phyloP scores from a whole-genome alignment of 2,113 vertebrate species.

The Terrapene triunguis region DNA sequence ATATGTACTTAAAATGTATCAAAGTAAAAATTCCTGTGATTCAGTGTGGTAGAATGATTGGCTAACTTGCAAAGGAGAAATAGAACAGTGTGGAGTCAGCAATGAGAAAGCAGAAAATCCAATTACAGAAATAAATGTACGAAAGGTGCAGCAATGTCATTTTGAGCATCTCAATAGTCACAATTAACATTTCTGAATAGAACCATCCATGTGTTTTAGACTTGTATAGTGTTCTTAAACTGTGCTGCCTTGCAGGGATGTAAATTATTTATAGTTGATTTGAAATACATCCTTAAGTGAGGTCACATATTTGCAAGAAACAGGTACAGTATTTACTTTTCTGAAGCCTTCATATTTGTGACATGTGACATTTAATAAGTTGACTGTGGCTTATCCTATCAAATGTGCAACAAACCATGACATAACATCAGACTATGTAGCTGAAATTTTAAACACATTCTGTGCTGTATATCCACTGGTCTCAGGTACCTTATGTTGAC shows the following conservation, averaged over 20 bases:
- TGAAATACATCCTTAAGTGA: slow-evolving; percentile 9
- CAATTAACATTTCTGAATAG: accelerated
- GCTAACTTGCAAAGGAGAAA: neutral
- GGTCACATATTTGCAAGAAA: neutral
- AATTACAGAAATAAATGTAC: neutral
- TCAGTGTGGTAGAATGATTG: neutral
- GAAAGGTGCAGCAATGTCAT: neutral
- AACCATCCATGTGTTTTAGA: neutral
- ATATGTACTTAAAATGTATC: neutral
- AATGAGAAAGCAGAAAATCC: neutral
- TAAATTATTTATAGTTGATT: neutral
- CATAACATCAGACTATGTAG: slow-evolving; percentile 22
- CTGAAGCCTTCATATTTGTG: slow-evolving; percentile 17
- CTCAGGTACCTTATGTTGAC: neutral
- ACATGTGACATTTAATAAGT: slow-evolving; percentile 56
- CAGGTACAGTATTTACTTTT: slow-evolving; percentile 10
- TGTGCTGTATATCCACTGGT: neutral
- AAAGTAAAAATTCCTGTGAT: neutral
- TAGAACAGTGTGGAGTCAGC: neutral
- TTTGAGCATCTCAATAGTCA: neutral
- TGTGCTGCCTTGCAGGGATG: neutral
- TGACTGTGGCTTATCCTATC: slow-evolving; percentile 16
- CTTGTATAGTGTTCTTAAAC: neutral
- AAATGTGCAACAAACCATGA: slow-evolving; percentile 50
- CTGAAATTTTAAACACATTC: slow-evolving; percentile 21